Evolutionary conservation across 2,113 vertebrate species (phyloP), one percentile per base, ranked within the genome.

Genomic region (Sylvilagus bachmani): DNA sequence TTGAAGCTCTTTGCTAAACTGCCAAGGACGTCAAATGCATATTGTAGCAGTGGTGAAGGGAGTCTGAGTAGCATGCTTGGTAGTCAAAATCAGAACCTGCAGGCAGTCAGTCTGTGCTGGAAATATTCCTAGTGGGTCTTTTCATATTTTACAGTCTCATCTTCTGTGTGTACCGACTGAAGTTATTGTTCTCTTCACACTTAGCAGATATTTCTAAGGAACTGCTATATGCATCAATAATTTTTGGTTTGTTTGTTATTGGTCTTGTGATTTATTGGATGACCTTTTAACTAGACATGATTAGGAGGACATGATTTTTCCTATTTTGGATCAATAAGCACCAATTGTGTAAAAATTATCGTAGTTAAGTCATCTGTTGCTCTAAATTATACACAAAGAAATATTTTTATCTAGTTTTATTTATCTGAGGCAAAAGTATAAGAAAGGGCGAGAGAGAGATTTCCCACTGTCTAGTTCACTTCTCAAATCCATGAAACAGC

Each of bases 141-240:
- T 93, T 93, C 71, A 44, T 33, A 69, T 82, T 94, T 86, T 70
- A 74, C 49, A 90, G 27, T 70, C 83, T 97, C 75, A 73, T 96
- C 95, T 95, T 55, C 7, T 27, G 58, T 93, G 73, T 64, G 24
- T 75, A 79, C 93, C 95, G 85, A 97, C 94, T 86, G 1, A 96
- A 95, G 97, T 93, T 95, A 58, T 58, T 36, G 0, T 94, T 97
- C 83, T 55, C 89, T 91, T 97, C 86, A 67, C 96, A 88, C 61
- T 90, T 93, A 71, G 78, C 58, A 97, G 89, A 95, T 94, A 75
- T 94, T 73, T 83, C 95, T 77, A 33, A 71, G 33, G 70, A 70
- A 89, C 97, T 96, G 27, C 91, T 94, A 89, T n/a, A 74, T 62
- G 6, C 58, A 91, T 86, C 86, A 96, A 86, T 21, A 75, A 51